phyloP scores from a whole-genome alignment of 2,797 vertebrate species.

The Gallinago solitaria region DNA sequence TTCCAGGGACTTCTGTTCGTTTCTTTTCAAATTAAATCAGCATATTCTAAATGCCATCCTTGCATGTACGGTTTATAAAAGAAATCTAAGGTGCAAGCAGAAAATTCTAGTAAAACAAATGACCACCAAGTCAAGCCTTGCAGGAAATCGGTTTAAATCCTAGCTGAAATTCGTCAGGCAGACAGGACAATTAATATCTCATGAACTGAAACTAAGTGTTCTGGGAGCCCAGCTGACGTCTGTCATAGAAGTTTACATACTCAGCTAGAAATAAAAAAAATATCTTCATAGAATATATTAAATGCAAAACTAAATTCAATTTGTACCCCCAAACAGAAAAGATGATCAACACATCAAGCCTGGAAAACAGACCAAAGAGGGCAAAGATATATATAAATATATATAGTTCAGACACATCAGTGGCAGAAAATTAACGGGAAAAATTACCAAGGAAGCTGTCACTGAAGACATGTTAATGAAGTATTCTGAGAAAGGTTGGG shows the following conservation, averaged over 20 bases:
- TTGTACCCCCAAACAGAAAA: not conserved
- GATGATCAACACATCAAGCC: not conserved
- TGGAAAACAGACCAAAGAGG: not conserved
- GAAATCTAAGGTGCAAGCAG: not conserved
- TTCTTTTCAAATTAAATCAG: not conserved
- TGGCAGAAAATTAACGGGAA: not conserved
- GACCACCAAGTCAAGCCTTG: not conserved
- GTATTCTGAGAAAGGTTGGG: too few relatives aligned
- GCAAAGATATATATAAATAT: not conserved
- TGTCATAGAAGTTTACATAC: not conserved
- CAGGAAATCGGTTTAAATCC: not conserved
- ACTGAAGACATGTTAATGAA: not conserved
- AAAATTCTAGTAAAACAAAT: not conserved
- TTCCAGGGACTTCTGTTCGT: not conserved
- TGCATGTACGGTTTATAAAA: not conserved
- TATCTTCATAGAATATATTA: not conserved
- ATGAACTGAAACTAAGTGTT: not conserved
- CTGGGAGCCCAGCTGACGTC: not conserved
- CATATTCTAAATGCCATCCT: not conserved
- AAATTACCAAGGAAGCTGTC: not conserved
- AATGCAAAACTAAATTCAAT: not conserved
- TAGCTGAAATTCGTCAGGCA: not conserved
- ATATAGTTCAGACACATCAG: not conserved
- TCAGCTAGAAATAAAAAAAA: not conserved
- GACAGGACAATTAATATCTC: not conserved